phyloP scores from a whole-genome alignment of 2,888 invertebrate species.

The Cyclophora punctaria region DNA sequence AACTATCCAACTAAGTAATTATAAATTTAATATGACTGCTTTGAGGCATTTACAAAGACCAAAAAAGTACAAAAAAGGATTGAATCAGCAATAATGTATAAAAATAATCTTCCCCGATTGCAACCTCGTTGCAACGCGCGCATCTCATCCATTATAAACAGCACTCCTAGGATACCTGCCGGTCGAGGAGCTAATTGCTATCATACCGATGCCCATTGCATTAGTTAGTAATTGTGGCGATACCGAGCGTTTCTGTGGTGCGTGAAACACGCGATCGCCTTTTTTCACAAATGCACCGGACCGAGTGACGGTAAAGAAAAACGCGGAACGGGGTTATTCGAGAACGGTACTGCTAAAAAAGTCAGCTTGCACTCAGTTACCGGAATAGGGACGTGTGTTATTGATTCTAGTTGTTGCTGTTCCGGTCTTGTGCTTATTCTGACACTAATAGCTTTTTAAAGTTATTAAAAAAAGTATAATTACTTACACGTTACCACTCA shows the following conservation, averaged over 20 bases:
- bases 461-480: no score
- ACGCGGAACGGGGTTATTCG: slow-evolving; percentile 46
- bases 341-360: slow-evolving; percentile 41
- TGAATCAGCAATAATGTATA: neutral
- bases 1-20: no score
- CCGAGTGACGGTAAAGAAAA: slow-evolving; percentile 50
- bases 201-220: slow-evolving; percentile 36
- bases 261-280: slow-evolving; percentile 49
- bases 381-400: slow-evolving; percentile 9
- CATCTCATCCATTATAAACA: no score
- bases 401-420: neutral
- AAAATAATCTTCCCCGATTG: no score
- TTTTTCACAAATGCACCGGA: slow-evolving; percentile 53
- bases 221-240: slow-evolving; percentile 40
- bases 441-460: no score
- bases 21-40: no score
- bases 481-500: no score
- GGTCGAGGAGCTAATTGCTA: slow-evolving; percentile 25
- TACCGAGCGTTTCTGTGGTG: slow-evolving; percentile 22
- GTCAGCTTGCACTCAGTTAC: slow-evolving; percentile 31
- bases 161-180: slow-evolving; percentile 11
- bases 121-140: no score
- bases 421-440: no score
- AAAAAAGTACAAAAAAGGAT: no score
- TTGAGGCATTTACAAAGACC: no score